Base-by-base conservation (phyloP, 2,888 invertebrate genomes). In the Escarpia spicata region DNA sequence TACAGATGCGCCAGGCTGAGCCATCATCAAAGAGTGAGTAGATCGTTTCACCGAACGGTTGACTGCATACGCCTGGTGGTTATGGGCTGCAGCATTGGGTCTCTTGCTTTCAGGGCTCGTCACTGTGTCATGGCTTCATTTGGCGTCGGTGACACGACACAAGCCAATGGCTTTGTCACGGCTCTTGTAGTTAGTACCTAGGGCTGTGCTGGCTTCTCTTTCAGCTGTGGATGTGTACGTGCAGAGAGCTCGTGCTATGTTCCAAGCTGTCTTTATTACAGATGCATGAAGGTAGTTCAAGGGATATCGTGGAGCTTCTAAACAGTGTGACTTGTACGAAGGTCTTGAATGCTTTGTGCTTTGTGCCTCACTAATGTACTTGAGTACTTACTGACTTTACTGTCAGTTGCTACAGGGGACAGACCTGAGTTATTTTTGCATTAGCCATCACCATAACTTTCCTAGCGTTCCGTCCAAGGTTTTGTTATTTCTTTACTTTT, bases 121-220 rank as follows among this genome's bases (percentile, higher is more conserved):
- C 43, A 12, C 92, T 19, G 75, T 26, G 75, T 75, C 75, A 75
- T 75, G 75, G 75, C 75, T 75, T 75, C 19, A 26, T 52, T 52
- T 52, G 52, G 52, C 52, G 9, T 52, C 26, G 26, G n/a, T 6
- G 19, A 75, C 26, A 6, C 75, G n/a, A 75, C 26, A 75, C 75
- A 19, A 26, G 75, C 75, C n/a, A 26, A 75, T 26, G 3, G 75
- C 75, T 75, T 75, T 75, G 75, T 75, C 19, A 75, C 15, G 75
- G 75, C 75, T 75, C 26, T 6, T 75, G 75, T 75, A 75, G 75
- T 75, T 75, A 75, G 75, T 15, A 75, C 75, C 19, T 6, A 90
- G 90, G 92, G 92, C 45, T 92, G n/a, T 37, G 19, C 92, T 89
- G 43, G 43, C 92, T 37, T 43, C 60, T 37, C 92, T 44, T 31